Conservation (phyloP, 1,140 invertebrate genomes). For the Dryas iulia region DNA sequence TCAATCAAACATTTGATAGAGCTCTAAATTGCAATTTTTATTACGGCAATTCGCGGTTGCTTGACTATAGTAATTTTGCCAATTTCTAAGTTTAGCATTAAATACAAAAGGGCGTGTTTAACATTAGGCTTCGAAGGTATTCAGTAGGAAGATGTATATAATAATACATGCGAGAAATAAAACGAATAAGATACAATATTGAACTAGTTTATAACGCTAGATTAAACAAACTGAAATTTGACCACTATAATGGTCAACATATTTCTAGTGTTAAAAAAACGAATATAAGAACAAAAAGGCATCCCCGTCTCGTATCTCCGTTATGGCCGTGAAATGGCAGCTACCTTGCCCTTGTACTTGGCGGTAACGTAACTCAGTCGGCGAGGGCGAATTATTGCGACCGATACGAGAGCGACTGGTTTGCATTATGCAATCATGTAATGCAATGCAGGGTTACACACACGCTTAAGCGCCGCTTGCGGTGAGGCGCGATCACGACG, state of each 20-base stretch:
- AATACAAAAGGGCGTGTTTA: neutral
- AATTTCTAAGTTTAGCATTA: neutral
- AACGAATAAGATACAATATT: no score
- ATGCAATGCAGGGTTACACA: conserved; percentile 20
- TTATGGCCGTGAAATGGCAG: conserved; percentile 38
- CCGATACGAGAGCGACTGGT: conserved; percentile 51
- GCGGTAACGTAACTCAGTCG: conserved; percentile 36
- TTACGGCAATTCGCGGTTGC: conserved; percentile 34
- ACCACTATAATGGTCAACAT: no score
- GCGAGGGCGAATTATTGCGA: conserved; percentile 29
- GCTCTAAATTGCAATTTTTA: conserved; percentile 63
- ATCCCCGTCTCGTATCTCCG: neutral
- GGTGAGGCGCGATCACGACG: conserved; percentile 16
- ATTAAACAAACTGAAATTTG: no score
- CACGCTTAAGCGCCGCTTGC: conserved; percentile 24
- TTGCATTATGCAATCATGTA: conserved; percentile 62
- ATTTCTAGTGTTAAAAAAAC: no score
- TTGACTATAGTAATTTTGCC: neutral
- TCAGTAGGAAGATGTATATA: neutral
- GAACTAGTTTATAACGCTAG: no score
- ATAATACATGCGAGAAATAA: no score
- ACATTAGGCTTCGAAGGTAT: neutral
- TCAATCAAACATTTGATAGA: conserved; percentile 64
- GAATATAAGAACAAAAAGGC: neutral
- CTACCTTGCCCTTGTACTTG: conserved; percentile 48